Evolutionary conservation across 1,140 invertebrate species (phyloP).

Genomic region (Ips typographus): DNA sequence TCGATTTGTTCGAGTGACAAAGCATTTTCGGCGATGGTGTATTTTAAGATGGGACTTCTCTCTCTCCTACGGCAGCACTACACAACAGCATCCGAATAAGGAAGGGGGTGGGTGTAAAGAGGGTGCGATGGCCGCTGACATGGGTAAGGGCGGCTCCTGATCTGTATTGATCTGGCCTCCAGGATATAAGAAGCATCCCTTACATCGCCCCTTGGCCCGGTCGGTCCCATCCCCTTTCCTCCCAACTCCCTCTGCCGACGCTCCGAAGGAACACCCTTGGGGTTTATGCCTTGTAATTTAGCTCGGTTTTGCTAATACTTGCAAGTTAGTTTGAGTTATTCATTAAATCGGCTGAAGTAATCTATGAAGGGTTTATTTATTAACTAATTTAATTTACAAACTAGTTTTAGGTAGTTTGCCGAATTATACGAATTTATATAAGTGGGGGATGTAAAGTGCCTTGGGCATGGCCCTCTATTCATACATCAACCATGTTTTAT

Average conservation of each 20-base stretch:
- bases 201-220: constrained; percentile 44
- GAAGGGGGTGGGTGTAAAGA: constrained; percentile 32
- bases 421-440: constrained; percentile 30
- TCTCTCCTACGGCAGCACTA: constrained; percentile 23
- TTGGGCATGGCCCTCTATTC: no score
- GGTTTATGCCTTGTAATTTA: constrained; percentile 41
- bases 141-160: constrained; percentile 51
- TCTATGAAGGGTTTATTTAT: constrained; percentile 37
- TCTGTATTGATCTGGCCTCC: constrained; percentile 52
- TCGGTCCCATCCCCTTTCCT: not conserved
- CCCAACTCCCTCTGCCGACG: constrained; percentile 15
- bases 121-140: constrained; percentile 52
- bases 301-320: constrained; percentile 40
- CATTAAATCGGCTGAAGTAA: constrained; percentile 37
- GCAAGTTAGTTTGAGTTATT: constrained; percentile 39
- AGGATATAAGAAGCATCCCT: constrained; percentile 53
- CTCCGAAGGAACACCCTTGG: constrained; percentile 31
- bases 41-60: constrained; percentile 35
- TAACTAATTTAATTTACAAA: constrained; percentile 39
- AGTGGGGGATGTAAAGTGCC: no score
- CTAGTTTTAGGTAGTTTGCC: constrained; percentile 34
- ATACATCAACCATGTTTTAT: no score
- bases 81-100: constrained; percentile 20
- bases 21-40: constrained; percentile 28
- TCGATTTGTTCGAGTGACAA: constrained; percentile 23